Conservation (phyloP, 2,797 vertebrate species). For the Enteromius treurensis region DNA sequence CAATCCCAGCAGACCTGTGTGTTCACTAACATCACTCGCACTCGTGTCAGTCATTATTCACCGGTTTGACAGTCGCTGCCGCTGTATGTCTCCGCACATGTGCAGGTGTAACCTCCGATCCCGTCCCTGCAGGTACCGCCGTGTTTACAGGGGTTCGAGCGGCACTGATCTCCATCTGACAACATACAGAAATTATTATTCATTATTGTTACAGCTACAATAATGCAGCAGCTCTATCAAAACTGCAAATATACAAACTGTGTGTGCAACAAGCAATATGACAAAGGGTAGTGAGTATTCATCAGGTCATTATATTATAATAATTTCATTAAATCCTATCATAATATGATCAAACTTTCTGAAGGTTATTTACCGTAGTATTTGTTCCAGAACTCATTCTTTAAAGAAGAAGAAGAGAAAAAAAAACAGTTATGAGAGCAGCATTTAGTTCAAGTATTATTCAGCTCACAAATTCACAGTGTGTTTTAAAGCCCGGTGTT, state of each 20-base stretch:
- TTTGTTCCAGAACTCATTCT: conserved; percentile 82
- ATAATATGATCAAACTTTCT: neutral
- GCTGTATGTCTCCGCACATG: conserved; percentile 72
- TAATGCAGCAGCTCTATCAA: neutral
- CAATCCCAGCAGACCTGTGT: neutral
- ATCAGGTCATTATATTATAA: neutral
- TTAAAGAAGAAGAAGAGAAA: neutral
- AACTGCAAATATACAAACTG: neutral
- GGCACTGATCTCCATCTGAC: conserved; percentile 81
- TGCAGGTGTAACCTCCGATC: conserved; percentile 81
- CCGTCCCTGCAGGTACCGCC: conserved; percentile 78
- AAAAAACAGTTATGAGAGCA: neutral
- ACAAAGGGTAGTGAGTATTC: neutral
- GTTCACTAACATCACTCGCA: neutral
- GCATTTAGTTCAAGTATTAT: neutral
- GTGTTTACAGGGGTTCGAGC: conserved; percentile 83
- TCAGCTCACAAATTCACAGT: no score
- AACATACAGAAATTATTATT: neutral
- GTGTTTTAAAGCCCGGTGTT: no score
- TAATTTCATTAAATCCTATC: neutral
- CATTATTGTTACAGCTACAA: neutral
- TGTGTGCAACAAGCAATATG: neutral
- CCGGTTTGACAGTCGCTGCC: conserved; percentile 81
- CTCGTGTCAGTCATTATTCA: conserved; percentile 34
- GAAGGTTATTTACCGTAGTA: conserved; percentile 78